Evolutionary conservation across 2,113 vertebrate species (phyloP), one percentile per base, ranked within the genome.

Genomic region (Zingel zingel): DNA sequence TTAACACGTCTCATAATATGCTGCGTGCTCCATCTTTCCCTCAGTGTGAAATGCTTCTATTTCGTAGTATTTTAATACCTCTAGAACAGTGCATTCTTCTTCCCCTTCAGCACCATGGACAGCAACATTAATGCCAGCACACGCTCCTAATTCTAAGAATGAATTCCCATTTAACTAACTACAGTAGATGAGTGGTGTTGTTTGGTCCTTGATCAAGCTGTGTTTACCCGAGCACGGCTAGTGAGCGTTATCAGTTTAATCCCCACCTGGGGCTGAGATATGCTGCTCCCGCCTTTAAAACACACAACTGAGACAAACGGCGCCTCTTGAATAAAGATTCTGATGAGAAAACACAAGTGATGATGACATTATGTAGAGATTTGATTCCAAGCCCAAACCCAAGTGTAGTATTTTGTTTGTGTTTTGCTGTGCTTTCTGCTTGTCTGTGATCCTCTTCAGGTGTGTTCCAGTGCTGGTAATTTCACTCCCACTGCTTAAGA

Each of bases 131-230:
- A 79, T 79, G 79, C 45, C 9, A 59, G 16, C 43, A 4, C 50
- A 47, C 18, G 10, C 48, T 14, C 25, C 48, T 27, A 39, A 78
- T 47, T 57, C 39, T 36, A 25, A 48, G 51, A 81, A 71, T 76
- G 36, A 0, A 68, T 79, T 69, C 68, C 47, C 25, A 54, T 68
- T 78, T 73, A 68, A 73, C 43, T 18, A 33, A 58, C 67, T 10
- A 43, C 39, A 43, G 10, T 43, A 10, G 58, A 75, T 45, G 66
- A 62, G 71, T 61, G 72, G 30, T 56, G 62, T 39, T 73, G 54
- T 45, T 39, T 51, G 36, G 23, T 66, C 48, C 30, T 23, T 54
- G 50, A 76, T 81, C 2, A 33, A 15, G 14, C 27, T 63, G 39
- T 66, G 65, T 76, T 79, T 75, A 64, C 65, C 56, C 2, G 61